These are phyloP conservation scores for Bergia puertoricense DNA, from an alignment of 92 coral and sea anemone genomes.

Conservation along the genomic window DNA sequence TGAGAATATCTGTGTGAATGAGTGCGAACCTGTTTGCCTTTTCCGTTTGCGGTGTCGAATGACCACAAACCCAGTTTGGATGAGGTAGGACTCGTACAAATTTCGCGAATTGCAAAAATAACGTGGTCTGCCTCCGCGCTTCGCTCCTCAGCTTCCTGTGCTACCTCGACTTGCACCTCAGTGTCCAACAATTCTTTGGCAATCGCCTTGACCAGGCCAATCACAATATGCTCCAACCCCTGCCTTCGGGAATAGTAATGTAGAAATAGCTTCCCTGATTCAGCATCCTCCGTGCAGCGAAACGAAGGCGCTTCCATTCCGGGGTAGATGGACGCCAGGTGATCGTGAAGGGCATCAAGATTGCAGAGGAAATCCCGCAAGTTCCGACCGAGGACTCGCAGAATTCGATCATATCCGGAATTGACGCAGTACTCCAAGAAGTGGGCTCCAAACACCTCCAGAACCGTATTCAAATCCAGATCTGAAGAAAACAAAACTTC, in stretches of 20 bases:
- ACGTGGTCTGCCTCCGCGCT: conserved; percentile 79
- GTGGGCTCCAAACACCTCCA: conserved; percentile 95
- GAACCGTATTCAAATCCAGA: conserved; percentile 74
- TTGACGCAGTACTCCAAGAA: conserved; percentile 93
- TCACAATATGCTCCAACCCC: conserved; percentile 92
- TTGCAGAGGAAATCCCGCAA: conserved; percentile 97
- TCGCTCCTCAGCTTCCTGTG: conserved; percentile 61
- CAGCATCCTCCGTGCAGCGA: conserved; percentile 86
- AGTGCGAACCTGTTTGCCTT: conserved; percentile 31
- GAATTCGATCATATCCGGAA: conserved; percentile 94
- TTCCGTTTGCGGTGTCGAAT: conserved; percentile 51
- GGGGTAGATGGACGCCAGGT: conserved; percentile 93
- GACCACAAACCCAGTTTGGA: conserved; percentile 93
- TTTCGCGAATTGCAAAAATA: conserved; percentile 83
- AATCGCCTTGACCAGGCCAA: conserved; percentile 95
- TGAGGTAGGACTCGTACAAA: conserved; percentile 56
- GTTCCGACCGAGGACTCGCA: conserved; percentile 95
- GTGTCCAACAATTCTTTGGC: conserved; percentile 84
- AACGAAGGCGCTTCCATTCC: conserved; percentile 99
- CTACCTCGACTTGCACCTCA: conserved; percentile 68
- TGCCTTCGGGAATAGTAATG: conserved; percentile 91
- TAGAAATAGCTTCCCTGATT: conserved; percentile 79
- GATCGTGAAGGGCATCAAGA: conserved; percentile 96
- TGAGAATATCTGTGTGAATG: conserved; percentile 25
- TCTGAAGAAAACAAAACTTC: conserved; percentile 47